These are phyloP conservation scores for Minunthozetes semirufus DNA, from an alignment of 2,888 invertebrate genomes.

Conservation along the genomic window DNA sequence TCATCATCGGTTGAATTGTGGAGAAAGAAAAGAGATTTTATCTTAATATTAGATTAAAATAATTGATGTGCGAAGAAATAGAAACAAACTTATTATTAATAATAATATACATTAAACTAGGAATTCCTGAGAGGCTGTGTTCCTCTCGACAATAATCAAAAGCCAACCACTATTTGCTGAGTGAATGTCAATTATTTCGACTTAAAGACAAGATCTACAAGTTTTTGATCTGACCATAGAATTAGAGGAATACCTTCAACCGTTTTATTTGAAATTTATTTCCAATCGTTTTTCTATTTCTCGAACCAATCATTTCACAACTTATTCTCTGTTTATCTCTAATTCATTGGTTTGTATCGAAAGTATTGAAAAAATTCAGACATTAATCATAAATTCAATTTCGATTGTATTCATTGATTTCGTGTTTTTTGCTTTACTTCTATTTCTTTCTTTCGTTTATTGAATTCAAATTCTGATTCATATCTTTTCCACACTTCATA, in stretches of 20 bases:
- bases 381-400: too few relatives aligned
- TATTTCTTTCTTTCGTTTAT: background rate
- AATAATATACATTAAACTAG: background rate
- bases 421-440: background rate
- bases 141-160: background rate
- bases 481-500: background rate
- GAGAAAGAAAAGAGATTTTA: background rate
- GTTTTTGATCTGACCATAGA: background rate
- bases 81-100: constrained; percentile 1
- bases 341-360: too few relatives aligned
- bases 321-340: too few relatives aligned
- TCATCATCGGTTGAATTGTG: background rate
- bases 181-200: constrained; percentile 2
- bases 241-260: background rate
- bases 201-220: background rate
- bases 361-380: too few relatives aligned
- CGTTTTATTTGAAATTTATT: background rate
- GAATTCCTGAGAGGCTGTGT: background rate
- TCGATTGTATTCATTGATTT: background rate
- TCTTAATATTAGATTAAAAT: constrained; percentile 7
- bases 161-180: background rate
- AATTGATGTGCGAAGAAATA: background rate
- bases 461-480: background rate
- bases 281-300: background rate
- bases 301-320: too few relatives aligned